Evolutionary conservation across 2,888 invertebrate species (phyloP).

Genomic region (Cheilosia impressa): DNA sequence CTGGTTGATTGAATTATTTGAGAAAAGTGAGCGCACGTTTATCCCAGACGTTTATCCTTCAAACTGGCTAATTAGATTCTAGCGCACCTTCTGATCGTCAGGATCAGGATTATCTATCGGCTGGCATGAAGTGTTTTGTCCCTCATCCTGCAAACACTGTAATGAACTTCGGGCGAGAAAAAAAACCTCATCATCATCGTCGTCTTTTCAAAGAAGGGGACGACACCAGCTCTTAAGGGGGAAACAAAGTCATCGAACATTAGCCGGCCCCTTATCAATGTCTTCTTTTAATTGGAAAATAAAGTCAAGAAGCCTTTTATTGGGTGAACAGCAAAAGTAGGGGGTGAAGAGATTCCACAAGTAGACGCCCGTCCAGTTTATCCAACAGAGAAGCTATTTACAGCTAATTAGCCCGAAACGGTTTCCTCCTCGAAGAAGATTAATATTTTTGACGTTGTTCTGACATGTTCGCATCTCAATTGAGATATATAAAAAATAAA

Average conservation of each 20-base stretch:
- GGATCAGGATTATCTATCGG: not conserved
- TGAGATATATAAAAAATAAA: not conserved
- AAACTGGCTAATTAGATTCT: slow-evolving; percentile 57
- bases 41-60: not conserved
- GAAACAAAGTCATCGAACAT: slow-evolving; percentile 25
- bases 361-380: slow-evolving; percentile 2
- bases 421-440: slow-evolving; percentile 13
- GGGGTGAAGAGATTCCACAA: slow-evolving; percentile 5
- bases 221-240: not conserved
- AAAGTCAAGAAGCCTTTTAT: slow-evolving; percentile 55
- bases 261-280: slow-evolving; percentile 23
- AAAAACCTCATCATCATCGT: not conserved
- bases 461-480: slow-evolving; percentile 8
- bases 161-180: no score
- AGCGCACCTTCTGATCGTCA: not conserved
- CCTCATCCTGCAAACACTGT: slow-evolving; percentile 6
- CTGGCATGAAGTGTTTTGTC: slow-evolving; percentile 13
- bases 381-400: not conserved
- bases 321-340: not conserved
- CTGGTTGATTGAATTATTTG: slow-evolving; percentile 54
- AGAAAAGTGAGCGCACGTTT: slow-evolving; percentile 2
- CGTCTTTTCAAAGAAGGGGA: slow-evolving; percentile 1
- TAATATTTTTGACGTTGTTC: slow-evolving; percentile 9
- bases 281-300: slow-evolving; percentile 45
- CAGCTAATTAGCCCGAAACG: slow-evolving; percentile 28